These are phyloP conservation scores for Agonopterix alstromeriana DNA, from an alignment of 2,888 invertebrate genomes.

Conservation along the genomic window DNA sequence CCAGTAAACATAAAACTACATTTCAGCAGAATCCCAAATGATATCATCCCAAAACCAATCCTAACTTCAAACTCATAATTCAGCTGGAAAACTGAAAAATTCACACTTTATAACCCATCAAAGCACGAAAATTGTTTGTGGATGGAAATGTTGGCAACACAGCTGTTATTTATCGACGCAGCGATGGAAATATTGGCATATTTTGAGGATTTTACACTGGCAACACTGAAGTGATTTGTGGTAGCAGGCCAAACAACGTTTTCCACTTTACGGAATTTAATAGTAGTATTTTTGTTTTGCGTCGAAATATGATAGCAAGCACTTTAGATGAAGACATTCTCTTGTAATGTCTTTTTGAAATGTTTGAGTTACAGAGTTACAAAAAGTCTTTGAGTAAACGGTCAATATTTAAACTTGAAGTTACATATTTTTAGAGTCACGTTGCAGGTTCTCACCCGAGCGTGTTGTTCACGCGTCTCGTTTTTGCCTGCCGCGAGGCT, in stretches of 20 bases:
- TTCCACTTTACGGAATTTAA: neutral
- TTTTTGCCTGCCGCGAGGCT: too few relatives aligned
- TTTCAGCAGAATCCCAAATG: neutral
- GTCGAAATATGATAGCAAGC: too few relatives aligned
- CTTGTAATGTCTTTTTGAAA: too few relatives aligned
- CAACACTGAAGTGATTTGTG: constrained; percentile 31
- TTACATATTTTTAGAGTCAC: too few relatives aligned
- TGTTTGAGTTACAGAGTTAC: too few relatives aligned
- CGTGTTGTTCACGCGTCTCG: too few relatives aligned
- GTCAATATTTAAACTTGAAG: too few relatives aligned
- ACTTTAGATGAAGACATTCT: too few relatives aligned
- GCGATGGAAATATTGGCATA: constrained; percentile 25
- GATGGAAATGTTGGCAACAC: constrained; percentile 21
- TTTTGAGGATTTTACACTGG: constrained; percentile 24
- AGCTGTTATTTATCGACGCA: constrained; percentile 24
- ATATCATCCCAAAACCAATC: neutral
- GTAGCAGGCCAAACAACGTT: constrained; percentile 12
- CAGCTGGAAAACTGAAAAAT: constrained; percentile 16
- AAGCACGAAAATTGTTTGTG: constrained; percentile 19
- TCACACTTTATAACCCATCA: constrained; percentile 22
- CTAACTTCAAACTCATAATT: neutral
- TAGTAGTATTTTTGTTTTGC: too few relatives aligned
- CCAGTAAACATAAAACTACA: neutral
- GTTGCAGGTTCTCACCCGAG: too few relatives aligned
- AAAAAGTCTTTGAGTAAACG: too few relatives aligned